Base-by-base conservation (phyloP, 2,797 vertebrate genomes). In the Anabas testudineus region DNA sequence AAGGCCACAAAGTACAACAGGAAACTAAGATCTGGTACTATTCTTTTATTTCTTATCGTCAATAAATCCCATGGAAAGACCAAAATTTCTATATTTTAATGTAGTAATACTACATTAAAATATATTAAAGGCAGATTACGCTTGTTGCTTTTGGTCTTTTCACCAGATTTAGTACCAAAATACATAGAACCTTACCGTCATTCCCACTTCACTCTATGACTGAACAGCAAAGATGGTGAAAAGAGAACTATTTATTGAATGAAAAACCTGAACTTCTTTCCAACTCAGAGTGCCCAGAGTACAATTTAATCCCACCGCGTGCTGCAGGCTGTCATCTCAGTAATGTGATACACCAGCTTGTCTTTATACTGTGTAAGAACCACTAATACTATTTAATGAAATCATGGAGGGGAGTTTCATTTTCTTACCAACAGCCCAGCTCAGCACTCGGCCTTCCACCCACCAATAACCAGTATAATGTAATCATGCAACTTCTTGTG, bases 401-500 rank as follows among this genome's bases (percentile, higher is more conserved):
- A 51, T 30, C 24, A 32, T n/a, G 18, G 56, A 70, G 46, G 14
- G 30, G 16, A 28, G 42, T 62, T 67, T 10, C 0, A n/a, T 39
- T 56, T 74, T 42, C 52, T 30, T 19, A 36, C 10, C 30, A 66
- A 62, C 32, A 70, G 47, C 22, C n/a, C 36, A 62, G 60, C 41
- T 34, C 9, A 46, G 69, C 26, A 13, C 34, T 34, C 9, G 36
- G 28, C 37, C 51, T 59, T 22, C 42, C 39, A 41, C 48, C 49
- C 45, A 32, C 21, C 48, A 14, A 51, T 19, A 52, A 21, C 15
- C 57, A 45, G n/a, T 21, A 41, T 9, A 43, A 54, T 57, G 59
- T 21, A 67, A 67, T 80, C 86, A 89, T 86, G 85, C 83, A 83
- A 37, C 42, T 67, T 76, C 1, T 69, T 74, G 56, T 71, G 78